Base-by-base conservation (phyloP, 2,113 vertebrate species). In the Coptodon rendalli region DNA sequence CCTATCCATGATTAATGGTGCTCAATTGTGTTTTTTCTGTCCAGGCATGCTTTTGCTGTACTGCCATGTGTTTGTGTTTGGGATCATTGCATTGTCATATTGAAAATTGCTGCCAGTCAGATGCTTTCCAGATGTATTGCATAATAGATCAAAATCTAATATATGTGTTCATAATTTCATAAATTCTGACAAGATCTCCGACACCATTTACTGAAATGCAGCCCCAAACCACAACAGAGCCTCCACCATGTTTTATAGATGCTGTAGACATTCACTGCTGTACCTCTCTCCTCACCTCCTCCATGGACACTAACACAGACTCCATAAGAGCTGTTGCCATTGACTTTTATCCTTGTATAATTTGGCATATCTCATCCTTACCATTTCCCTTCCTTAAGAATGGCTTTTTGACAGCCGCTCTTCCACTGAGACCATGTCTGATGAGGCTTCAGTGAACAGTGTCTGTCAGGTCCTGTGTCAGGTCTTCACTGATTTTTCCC, bases 301-400 rank as follows among this genome's bases (percentile, higher is more conserved):
- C 38, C 38, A 71, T 24, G 36, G 11, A 71, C 12, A n/a, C 57
- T 59, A 11, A 22, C 1, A 54, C 22, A 22, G n/a, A 54, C 52
- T 54, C 10, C 53, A 54, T 54, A 54, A 22, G 12, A 27, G 24
- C 12, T 57, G 54, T 0, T 57, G 24, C 24, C 54, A 57, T 0
- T 24, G 54, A 57, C 9, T 57, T 24, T 24, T 13, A 24, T 27
- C 12, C 12, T 57, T 57, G 54, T 22, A 24, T 13, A 56, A 56
- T 38, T 66, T 66, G 6, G 34, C 38, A 66, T 38, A 5, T 40
- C 34, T 38, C 63, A 22, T 22, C 11, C 19, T 22, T 13, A 13
- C 36, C 3, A 13, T 68, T 22, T 68, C n/a, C 11, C 36, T 71
- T 22, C 34, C 34, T 38, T 66, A 66, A 38, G 61, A 40, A 40